Base-by-base conservation (phyloP, 1,140 invertebrate genomes). In the Oncopeltus fasciatus region DNA sequence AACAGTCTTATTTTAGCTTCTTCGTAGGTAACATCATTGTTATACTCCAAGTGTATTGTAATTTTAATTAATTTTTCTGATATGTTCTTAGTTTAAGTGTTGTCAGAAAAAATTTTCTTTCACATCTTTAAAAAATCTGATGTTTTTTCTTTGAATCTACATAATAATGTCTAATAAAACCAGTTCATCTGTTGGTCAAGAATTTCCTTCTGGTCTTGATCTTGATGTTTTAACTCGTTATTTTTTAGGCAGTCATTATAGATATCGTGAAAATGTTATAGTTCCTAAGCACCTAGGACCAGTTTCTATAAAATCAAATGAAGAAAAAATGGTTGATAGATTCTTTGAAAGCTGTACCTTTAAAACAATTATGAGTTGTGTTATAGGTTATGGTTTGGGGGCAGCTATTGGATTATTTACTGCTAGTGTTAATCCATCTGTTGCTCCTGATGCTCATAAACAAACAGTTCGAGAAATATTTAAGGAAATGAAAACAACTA, bases 361-460 rank as follows among this genome's bases (percentile, higher is more conserved):
- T 71, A 96, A 96, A 78, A 85, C 90, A 28, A 68, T 84, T 0
- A 86, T 93, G 72, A 94, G 92, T 72, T 92, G 90, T 76, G 86
- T 93, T 60, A 78, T 90, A 74, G 95, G 95, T 56, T 95, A 91
- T 78, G 94, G 87, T 59, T 76, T 98, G 59, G 95, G 95, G 64
- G 90, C 84, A 60, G 93, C 86, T 2, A 86, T 99, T 68, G 95
- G 95, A 66, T 74, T 98, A 43, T 98, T 99, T 74, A 90, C 93
- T 26, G 90, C 95, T 4, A 94, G 92, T 65, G 87, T 98, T 12
- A 95, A 95, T 75, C 77, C 79, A 57, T 72, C 72, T 21, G 74
- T 75, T 18, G 81, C 81, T 64, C 75, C 77, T 61, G 80, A 86
- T 44, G 88, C 87, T 70, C 75, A 77, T 12, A 87, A 89, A 72